Conservation (phyloP, 2,888 invertebrate genomes). For the Idaea straminata region DNA sequence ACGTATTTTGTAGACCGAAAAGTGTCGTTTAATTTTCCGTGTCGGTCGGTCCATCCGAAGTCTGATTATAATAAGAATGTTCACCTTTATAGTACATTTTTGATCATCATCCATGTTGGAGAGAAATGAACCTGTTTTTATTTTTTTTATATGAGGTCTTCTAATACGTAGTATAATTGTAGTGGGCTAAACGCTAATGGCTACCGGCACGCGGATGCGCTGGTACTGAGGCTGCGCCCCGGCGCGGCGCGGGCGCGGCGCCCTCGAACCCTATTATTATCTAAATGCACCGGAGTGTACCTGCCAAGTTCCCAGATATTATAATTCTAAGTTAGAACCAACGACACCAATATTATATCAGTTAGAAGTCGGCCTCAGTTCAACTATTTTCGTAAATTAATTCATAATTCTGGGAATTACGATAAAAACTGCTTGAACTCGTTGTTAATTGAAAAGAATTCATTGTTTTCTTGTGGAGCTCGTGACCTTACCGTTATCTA, state of each 20-base stretch:
- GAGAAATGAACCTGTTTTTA: conserved; percentile 1
- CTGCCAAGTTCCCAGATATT: conserved; percentile 36
- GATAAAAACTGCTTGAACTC: neutral
- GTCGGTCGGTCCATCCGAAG: conserved; percentile 62
- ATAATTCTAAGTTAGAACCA: conserved; percentile 28
- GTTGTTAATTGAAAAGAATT: conserved; percentile 3
- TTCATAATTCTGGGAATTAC: too few species aligned
- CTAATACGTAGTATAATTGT: conserved; percentile 49
- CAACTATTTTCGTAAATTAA: too few species aligned
- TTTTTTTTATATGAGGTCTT: conserved; percentile 24
- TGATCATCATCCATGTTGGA: conserved; percentile 2
- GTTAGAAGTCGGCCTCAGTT: neutral
- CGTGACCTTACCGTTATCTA: neutral
- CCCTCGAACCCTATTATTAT: conserved; percentile 51
- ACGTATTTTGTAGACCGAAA: conserved; percentile 65
- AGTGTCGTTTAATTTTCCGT: conserved; percentile 75
- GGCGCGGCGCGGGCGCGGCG: conserved; percentile 15
- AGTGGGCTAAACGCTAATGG: conserved; percentile 59
- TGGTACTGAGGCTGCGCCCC: conserved; percentile 32
- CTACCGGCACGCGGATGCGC: conserved; percentile 51
- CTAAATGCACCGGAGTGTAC: conserved; percentile 45
- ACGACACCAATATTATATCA: conserved; percentile 19
- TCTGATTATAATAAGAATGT: conserved; percentile 57
- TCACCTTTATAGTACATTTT: conserved; percentile 42
- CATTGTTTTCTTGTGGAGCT: neutral